phyloP scores from a whole-genome alignment of 2,888 invertebrate genomes.

The Catocala nupta region DNA sequence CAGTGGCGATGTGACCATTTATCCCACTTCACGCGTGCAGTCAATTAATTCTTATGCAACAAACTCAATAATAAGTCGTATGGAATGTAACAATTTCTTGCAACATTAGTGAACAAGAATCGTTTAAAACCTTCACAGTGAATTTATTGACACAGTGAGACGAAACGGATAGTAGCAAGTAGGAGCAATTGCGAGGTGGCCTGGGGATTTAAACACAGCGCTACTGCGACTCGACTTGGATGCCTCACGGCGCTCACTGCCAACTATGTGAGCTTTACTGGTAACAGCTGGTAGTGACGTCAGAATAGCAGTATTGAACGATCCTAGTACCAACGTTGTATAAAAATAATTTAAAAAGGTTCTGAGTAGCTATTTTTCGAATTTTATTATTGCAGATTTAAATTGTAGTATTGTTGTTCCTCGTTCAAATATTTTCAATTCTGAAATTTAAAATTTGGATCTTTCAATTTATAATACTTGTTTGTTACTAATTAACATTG shows the following conservation, averaged over 20 bases:
- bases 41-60: no score
- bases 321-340: no score
- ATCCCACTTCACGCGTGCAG: no score
- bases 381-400: no score
- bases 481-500: no score
- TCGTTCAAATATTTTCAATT: no score
- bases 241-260: conserved; percentile 1
- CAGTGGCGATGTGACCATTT: no score
- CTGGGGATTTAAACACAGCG: background rate
- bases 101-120: background rate
- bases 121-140: background rate
- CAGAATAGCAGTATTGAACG: background rate
- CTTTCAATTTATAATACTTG: no score
- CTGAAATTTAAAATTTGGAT: no score
- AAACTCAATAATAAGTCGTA: background rate
- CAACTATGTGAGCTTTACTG: background rate
- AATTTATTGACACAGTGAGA: background rate
- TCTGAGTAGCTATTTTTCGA: no score
- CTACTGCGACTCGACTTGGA: background rate
- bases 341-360: no score
- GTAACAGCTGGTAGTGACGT: background rate
- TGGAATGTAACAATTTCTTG: background rate
- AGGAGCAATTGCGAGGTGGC: background rate
- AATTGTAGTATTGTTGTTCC: no score
- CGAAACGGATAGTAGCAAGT: background rate